Evolutionary conservation across 2,797 vertebrate genomes (phyloP), one percentile per base, ranked within the genome.

Genomic region (Hipposideros larvatus): DNA sequence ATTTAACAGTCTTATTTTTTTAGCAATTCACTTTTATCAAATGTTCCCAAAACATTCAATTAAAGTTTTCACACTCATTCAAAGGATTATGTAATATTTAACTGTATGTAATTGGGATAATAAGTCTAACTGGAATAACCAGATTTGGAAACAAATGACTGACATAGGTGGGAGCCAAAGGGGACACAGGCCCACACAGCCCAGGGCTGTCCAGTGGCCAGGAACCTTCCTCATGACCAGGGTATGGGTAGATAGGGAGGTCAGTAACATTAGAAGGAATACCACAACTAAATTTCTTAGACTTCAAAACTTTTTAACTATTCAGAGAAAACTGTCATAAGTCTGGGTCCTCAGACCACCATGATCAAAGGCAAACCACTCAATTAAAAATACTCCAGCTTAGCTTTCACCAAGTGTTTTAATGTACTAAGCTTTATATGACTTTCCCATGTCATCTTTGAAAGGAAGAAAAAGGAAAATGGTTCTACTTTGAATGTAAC

Each of bases 71-170:
- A 96, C 71, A 93, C 43, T 96, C 65, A 4, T 80, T 94, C 91
- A 94, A 94, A 96, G 90, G 96, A 95, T 97, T 95, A 98, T 65
- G 74, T 91, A 97, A 97, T 96, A 96, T 89, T 96, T 96, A 96
- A 97, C 95, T 85, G 79, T 91, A 97, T 85, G 79, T 91, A 97
- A 97, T 94, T 96, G 93, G 86, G 93, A 77, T 90, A 94, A 61
- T 78, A 95, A 97, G 75, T 80, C 89, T 92, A 97, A 97, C 97
- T 96, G 94, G 96, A 97, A 98, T 96, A 97, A 98, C 96, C 89
- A 97, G 96, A 97, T 97, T 97, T 97, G 94, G 77, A 90, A 97
- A 95, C 93, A 97, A 96, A 94, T 95, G 95, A 94, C 61, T 89
- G 94, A 94, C 78, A 96, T 14, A 91, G n/a, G 70, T 87, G 19